Evolutionary conservation across 2,888 invertebrate species (phyloP).

Genomic region (Melipona beecheii): DNA sequence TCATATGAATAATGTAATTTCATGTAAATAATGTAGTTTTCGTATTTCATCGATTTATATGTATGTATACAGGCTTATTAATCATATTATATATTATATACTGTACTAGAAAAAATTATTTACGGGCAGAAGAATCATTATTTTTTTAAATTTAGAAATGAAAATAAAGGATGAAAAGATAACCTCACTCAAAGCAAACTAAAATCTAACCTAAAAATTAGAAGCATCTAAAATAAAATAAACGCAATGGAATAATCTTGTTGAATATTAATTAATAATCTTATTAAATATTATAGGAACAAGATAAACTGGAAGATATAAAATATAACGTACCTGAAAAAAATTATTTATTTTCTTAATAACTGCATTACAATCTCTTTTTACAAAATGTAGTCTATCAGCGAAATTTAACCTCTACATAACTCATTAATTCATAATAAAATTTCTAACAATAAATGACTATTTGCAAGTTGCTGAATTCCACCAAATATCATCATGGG

Average conservation of each 20-base stretch:
- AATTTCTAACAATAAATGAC: no score
- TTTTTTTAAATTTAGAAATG: not conserved
- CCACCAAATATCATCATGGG: no score
- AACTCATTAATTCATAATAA: no score
- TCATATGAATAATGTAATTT: not conserved
- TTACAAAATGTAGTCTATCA: no score
- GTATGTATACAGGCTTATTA: not conserved
- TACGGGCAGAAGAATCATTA: not conserved
- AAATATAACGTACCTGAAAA: not conserved
- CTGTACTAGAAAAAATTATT: conserved; percentile 1
- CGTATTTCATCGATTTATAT: not conserved
- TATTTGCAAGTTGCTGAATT: no score
- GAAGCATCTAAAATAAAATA: not conserved
- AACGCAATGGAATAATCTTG: not conserved
- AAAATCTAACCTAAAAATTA: conserved; percentile 26
- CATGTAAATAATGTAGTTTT: not conserved
- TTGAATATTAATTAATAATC: not conserved
- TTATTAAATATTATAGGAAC: not conserved
- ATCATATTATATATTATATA: not conserved
- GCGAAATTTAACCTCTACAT: no score
- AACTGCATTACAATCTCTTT: not conserved
- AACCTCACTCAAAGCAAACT: not conserved
- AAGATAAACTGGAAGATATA: not conserved
- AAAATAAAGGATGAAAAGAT: conserved; percentile 1
- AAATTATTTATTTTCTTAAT: not conserved